Evolutionary conservation across 2,113 vertebrate genomes (phyloP).

Genomic region (Heloderma charlesbogerti): DNA sequence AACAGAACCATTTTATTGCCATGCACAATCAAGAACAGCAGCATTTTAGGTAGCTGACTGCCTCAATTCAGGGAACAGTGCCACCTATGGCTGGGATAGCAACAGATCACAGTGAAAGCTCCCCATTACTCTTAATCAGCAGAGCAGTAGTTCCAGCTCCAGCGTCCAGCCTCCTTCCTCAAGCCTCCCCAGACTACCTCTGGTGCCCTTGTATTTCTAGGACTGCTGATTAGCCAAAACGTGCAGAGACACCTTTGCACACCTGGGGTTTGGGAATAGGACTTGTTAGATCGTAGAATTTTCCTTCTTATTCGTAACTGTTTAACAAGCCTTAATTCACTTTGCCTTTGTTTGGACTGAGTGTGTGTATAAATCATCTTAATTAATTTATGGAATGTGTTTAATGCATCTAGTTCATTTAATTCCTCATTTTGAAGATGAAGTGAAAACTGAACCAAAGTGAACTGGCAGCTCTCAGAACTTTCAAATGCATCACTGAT

Average conservation of each 20-base stretch:
- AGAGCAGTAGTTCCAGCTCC: not conserved
- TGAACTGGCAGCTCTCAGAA: conserved; percentile 24
- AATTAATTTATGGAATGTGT: conserved; percentile 39
- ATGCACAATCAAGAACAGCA: not conserved
- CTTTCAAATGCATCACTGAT: conserved; percentile 29
- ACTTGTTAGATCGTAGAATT: not conserved
- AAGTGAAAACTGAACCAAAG: conserved; percentile 28
- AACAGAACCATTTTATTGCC: not conserved
- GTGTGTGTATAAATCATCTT: conserved; percentile 17
- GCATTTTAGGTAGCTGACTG: not conserved
- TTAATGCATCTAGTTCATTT: conserved; percentile 27
- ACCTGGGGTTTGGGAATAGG: not conserved
- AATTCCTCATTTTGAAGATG: conserved; percentile 18
- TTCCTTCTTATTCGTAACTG: conserved; percentile 8
- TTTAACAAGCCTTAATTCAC: conserved; percentile 34
- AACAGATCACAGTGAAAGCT: not conserved
- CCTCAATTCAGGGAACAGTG: not conserved
- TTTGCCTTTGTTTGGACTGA: conserved; percentile 18
- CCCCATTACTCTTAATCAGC: too few relatives aligned
- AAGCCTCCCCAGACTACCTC: not conserved
- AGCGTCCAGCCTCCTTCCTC: not conserved
- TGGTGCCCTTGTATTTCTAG: not conserved
- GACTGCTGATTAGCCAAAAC: not conserved
- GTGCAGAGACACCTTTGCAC: not conserved
- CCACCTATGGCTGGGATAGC: not conserved